A percentile compares a stretch with the other conserved stretches of the same genome.
Conservation (phyloP, 2,888 invertebrate genomes). For the Tipula lateralis region DNA sequence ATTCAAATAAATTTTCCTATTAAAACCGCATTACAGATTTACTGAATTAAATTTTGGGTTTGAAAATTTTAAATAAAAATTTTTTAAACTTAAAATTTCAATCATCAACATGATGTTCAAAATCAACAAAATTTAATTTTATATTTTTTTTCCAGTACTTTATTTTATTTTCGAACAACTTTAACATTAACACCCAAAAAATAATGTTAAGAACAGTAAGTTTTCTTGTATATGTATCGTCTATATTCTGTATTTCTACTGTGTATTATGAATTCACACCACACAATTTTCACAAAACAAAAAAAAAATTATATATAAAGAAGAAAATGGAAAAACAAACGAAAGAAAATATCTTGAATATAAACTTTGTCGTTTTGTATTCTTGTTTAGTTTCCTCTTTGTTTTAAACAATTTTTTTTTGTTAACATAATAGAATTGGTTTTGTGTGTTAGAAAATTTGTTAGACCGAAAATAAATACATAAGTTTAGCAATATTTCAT, state of each 20-base stretch:
- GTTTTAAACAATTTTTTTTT: neutral
- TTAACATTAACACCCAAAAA: neutral
- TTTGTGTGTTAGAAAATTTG: neutral
- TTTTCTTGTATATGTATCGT: neutral
- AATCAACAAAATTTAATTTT: neutral
- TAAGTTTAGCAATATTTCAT: neutral
- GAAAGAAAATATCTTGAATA: neutral
- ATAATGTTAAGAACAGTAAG: neutral
- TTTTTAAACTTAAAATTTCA: neutral
- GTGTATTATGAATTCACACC: neutral
- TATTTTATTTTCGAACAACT: neutral
- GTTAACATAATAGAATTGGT: neutral
- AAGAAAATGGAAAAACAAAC: neutral
- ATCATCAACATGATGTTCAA: too few relatives aligned
- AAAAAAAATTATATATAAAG: neutral
- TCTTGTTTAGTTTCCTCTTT: neutral
- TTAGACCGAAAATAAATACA: neutral
- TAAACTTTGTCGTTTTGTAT: slow-evolving; percentile 5
- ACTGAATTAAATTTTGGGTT: neutral
- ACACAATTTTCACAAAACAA: neutral
- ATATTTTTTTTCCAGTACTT: neutral
- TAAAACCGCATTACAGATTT: neutral
- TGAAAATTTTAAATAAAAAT: neutral
- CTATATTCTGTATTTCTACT: too few relatives aligned
- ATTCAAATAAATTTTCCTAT: too few relatives aligned